These are phyloP conservation scores for Microplitis mediator DNA, from an alignment of 1,140 invertebrate species.

Conservation along the genomic window DNA sequence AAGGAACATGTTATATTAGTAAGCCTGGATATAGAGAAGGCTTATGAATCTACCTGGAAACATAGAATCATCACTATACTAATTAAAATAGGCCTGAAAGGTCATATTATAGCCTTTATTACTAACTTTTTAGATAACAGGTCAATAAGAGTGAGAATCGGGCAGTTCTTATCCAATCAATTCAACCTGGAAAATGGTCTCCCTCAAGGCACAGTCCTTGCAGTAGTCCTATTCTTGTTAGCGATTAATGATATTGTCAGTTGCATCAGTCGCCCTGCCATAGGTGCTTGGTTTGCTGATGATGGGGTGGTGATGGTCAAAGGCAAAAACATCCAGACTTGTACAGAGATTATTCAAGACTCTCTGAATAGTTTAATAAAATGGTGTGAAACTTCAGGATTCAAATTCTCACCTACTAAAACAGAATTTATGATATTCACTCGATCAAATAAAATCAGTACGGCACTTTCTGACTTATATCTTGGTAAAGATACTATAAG, in stretches of 20 bases:
- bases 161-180: too few relatives aligned
- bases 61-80: conserved; percentile 7
- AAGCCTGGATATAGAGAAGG: conserved; percentile 41
- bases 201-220: too few relatives aligned
- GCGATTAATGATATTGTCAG: not conserved
- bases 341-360: not conserved
- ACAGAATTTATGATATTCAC: not conserved
- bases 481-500: too few relatives aligned
- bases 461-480: too few relatives aligned
- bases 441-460: too few relatives aligned
- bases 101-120: too few relatives aligned
- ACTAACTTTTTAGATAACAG: too few relatives aligned
- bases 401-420: conserved; percentile 13
- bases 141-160: too few relatives aligned
- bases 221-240: not conserved
- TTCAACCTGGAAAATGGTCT: too few relatives aligned
- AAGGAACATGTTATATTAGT: conserved; percentile 32
- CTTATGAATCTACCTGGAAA: conserved; percentile 36
- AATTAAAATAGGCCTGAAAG: too few relatives aligned
- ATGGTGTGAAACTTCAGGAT: not conserved
- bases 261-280: not conserved
- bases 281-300: not conserved
- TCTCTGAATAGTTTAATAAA: not conserved
- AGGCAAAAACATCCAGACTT: not conserved
- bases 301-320: not conserved